These are phyloP conservation scores for Neofelis nebulosa DNA, from an alignment of 2,113 vertebrate genomes.

Conservation along the genomic window DNA sequence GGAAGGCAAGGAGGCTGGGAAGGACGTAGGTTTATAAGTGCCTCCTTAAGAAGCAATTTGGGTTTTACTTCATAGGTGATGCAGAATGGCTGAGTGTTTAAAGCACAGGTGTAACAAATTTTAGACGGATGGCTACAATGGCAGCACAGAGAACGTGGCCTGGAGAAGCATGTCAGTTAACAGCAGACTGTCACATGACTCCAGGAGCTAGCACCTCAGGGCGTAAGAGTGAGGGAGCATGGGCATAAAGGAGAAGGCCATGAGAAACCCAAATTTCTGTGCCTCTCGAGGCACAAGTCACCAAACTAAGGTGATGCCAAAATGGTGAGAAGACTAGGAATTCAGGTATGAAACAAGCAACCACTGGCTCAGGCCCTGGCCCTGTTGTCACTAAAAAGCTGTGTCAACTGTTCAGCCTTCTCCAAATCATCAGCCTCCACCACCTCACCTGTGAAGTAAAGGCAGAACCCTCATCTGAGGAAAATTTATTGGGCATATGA, in stretches of 20 bases:
- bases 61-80: neutral
- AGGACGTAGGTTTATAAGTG: neutral
- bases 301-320: neutral
- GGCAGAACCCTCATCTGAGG: neutral
- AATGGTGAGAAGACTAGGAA: neutral
- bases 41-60: neutral
- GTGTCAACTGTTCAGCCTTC: neutral
- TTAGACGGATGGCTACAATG: neutral
- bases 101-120: fast-evolving
- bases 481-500: neutral
- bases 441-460: neutral
- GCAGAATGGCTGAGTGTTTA: neutral
- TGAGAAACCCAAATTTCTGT: fast-evolving
- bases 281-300: neutral
- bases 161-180: neutral
- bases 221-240: fast-evolving
- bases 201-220: too few relatives aligned
- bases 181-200: neutral
- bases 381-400: neutral
- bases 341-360: neutral
- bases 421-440: neutral
- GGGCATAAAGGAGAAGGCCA: too few relatives aligned
- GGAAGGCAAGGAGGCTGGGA: neutral
- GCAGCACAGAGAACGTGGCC: neutral
- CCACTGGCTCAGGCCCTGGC: too few relatives aligned